Evolutionary conservation across 2,888 invertebrate genomes (phyloP).

Genomic region (Hoplodrina blanda): DNA sequence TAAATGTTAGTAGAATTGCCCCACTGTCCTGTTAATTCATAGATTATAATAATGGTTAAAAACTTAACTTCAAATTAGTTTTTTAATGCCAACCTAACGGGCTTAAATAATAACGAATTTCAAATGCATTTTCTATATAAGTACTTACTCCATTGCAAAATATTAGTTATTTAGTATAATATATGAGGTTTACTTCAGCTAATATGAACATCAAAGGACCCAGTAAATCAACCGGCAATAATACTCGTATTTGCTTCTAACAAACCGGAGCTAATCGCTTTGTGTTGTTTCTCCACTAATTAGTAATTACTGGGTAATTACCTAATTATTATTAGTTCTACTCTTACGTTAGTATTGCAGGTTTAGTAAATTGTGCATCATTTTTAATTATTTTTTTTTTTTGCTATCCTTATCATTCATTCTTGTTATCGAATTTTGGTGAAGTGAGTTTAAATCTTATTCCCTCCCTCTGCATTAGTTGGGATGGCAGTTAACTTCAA

Average conservation of each 20-base stretch:
- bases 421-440: background rate
- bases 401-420: background rate
- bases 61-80: too few relatives aligned
- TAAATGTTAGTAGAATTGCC: too few relatives aligned
- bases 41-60: too few relatives aligned
- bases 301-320: conserved; percentile 64
- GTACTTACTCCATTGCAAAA: conserved; percentile 10
- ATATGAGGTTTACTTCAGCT: conserved; percentile 30
- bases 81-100: background rate
- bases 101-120: background rate
- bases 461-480: too few relatives aligned
- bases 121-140: background rate
- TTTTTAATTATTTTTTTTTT: conserved; percentile 11
- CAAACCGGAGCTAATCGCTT: conserved; percentile 75
- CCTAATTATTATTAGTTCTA: conserved; percentile 45
- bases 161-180: conserved; percentile 9
- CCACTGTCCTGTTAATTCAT: too few relatives aligned
- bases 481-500: too few relatives aligned
- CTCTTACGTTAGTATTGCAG: background rate
- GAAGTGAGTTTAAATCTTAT: too few relatives aligned
- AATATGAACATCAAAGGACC: conserved; percentile 67
- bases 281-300: conserved; percentile 67
- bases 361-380: background rate
- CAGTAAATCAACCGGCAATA: conserved; percentile 47
- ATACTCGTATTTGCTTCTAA: conserved; percentile 74